These are phyloP conservation scores for Apamea sordens DNA, from an alignment of 2,888 invertebrate species.

Conservation along the genomic window DNA sequence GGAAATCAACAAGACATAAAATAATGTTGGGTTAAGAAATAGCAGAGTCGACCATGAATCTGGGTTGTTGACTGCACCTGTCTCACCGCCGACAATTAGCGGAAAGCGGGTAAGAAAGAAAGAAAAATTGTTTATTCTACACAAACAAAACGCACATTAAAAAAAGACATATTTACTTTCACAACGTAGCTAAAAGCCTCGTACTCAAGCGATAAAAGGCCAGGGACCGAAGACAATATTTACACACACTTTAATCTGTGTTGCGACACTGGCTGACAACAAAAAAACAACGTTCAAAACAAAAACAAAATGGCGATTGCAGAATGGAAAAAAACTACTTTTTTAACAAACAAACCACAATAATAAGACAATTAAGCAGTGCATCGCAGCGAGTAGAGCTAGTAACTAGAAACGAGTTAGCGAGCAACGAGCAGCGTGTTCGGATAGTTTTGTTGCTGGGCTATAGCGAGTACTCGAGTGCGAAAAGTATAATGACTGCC, in stretches of 20 bases:
- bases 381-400: no score
- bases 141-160: no score
- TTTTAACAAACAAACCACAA: no score
- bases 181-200: no score
- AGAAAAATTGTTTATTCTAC: no score
- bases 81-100: background rate
- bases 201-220: background rate
- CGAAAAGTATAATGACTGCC: no score
- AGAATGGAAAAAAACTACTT: background rate
- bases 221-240: background rate
- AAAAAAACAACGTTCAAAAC: background rate
- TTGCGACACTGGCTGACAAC: background rate
- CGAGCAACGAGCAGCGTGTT: no score
- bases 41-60: conserved; percentile 47
- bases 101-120: background rate
- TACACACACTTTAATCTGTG: background rate
- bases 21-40: conserved; percentile 10
- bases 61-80: conserved; percentile 47
- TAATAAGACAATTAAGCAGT: no score
- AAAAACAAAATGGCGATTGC: background rate
- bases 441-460: no score
- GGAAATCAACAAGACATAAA: conserved; percentile 21
- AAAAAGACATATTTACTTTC: no score
- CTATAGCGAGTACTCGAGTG: no score
- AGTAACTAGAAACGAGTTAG: no score